Percentiles rank a stretch among this genome's conserved stretches.
Evolutionary conservation across 2,113 vertebrate species (phyloP).

Genomic region (Takifugu bimaculatus): DNA sequence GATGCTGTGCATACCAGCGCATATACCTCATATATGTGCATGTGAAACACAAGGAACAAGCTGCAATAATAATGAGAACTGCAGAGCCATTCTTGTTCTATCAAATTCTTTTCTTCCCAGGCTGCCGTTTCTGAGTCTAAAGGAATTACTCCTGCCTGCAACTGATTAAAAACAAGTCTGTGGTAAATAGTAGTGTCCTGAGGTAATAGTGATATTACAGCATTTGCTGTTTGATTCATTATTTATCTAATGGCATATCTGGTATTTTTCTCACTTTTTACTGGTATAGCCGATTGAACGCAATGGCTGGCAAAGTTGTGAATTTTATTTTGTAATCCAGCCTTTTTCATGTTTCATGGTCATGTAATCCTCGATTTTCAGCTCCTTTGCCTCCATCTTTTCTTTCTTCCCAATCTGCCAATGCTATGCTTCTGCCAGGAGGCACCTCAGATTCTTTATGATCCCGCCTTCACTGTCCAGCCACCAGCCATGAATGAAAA

Average conservation of each 20-base stretch:
- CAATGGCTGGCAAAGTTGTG: conserved; percentile 5
- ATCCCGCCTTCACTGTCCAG: conserved; percentile 57
- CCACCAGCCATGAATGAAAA: conserved; percentile 62
- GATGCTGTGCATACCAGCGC: too few species aligned
- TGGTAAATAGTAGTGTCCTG: conserved; percentile 8
- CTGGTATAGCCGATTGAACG: background rate
- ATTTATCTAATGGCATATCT: conserved; percentile 11
- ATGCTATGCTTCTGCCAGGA: conserved; percentile 45
- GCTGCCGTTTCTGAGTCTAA: background rate
- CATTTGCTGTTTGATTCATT: conserved; percentile 9
- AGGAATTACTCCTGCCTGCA: background rate
- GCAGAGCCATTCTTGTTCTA: background rate
- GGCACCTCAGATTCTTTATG: conserved; percentile 60
- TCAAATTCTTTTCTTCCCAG: background rate
- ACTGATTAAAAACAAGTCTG: background rate
- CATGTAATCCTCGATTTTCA: conserved; percentile 42
- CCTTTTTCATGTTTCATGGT: conserved; percentile 45
- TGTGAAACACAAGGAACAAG: too few species aligned
- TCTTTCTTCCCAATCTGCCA: conserved; percentile 48
- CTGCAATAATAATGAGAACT: too few species aligned
- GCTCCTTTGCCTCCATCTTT: conserved; percentile 34
- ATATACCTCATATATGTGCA: too few species aligned
- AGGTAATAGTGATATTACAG: conserved; percentile 3
- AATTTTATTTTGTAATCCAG: background rate
- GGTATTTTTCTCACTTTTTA: background rate